Percentiles rank a stretch among this genome's conserved stretches.
Conservation (phyloP, 35 echinoderm and acorn worm genomes). For the Ophiothrix spiculata region DNA sequence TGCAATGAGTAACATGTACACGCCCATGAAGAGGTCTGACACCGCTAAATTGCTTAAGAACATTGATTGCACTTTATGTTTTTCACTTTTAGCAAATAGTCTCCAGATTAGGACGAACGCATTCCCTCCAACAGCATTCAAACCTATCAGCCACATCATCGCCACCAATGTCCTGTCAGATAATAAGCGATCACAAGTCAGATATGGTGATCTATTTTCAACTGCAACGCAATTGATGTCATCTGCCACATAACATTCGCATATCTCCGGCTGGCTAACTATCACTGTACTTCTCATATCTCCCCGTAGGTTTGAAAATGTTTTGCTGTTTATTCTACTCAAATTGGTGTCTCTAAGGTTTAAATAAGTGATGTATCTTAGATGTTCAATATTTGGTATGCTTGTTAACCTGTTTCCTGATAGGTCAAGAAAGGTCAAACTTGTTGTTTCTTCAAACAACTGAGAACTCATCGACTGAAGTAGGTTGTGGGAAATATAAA, state of each 20-base stretch:
- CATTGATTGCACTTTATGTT: too few relatives aligned
- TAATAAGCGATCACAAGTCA: too few relatives aligned
- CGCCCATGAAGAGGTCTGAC: too few relatives aligned
- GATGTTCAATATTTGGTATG: background rate
- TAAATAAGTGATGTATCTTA: background rate
- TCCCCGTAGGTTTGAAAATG: background rate
- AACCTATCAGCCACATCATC: too few relatives aligned
- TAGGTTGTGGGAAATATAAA: background rate
- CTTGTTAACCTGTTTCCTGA: background rate
- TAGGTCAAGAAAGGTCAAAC: background rate
- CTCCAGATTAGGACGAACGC: too few relatives aligned
- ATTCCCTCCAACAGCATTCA: too few relatives aligned
- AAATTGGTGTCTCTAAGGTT: background rate
- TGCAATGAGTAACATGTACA: too few relatives aligned
- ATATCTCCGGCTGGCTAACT: background rate
- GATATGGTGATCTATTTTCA: background rate
- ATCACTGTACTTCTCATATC: background rate
- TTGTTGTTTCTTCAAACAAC: background rate
- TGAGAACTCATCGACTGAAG: background rate
- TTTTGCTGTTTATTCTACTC: background rate
- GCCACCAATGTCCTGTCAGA: too few relatives aligned
- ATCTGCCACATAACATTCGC: background rate
- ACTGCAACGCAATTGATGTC: background rate
- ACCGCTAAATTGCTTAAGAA: too few relatives aligned
- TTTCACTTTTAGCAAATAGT: too few relatives aligned